Evolutionary conservation across 2,888 invertebrate genomes (phyloP).

Genomic region (Spatulosminthurus flaviceps): DNA sequence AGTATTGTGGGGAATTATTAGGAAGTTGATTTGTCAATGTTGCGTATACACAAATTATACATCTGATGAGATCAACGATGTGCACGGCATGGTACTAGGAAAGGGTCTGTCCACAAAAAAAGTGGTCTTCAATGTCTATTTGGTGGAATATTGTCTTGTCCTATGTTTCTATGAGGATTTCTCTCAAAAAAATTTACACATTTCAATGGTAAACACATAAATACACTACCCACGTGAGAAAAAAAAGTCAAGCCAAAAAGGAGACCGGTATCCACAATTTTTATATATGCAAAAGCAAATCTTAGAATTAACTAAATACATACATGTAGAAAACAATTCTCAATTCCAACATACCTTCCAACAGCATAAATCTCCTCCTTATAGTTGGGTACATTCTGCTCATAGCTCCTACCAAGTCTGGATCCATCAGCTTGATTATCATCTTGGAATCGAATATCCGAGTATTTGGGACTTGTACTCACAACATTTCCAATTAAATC

Average conservation of each 20-base stretch:
- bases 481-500: slow-evolving; percentile 24
- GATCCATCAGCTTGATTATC: slow-evolving; percentile 53
- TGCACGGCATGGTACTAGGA: too few relatives aligned
- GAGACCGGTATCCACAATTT: background rate
- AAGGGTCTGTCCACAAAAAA: too few relatives aligned
- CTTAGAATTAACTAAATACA: too few relatives aligned
- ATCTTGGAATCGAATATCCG: slow-evolving; percentile 48
- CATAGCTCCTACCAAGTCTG: slow-evolving; percentile 58
- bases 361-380: slow-evolving; percentile 56
- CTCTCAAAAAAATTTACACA: too few relatives aligned
- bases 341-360: too few relatives aligned
- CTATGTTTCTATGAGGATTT: too few relatives aligned
- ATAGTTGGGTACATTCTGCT: slow-evolving; percentile 59
- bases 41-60: background rate
- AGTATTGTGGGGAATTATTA: too few relatives aligned
- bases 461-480: slow-evolving; percentile 42
- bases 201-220: background rate
- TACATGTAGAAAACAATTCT: too few relatives aligned
- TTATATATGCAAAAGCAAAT: too few relatives aligned
- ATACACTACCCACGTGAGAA: slow-evolving; percentile 18
- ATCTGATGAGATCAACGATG: background rate
- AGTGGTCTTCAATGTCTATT: too few relatives aligned
- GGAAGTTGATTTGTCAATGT: slow-evolving; percentile 7
- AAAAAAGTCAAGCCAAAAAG: background rate
- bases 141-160: too few relatives aligned